Base-by-base conservation (phyloP, 2,888 invertebrate species). In the Agriopis leucophaearia region DNA sequence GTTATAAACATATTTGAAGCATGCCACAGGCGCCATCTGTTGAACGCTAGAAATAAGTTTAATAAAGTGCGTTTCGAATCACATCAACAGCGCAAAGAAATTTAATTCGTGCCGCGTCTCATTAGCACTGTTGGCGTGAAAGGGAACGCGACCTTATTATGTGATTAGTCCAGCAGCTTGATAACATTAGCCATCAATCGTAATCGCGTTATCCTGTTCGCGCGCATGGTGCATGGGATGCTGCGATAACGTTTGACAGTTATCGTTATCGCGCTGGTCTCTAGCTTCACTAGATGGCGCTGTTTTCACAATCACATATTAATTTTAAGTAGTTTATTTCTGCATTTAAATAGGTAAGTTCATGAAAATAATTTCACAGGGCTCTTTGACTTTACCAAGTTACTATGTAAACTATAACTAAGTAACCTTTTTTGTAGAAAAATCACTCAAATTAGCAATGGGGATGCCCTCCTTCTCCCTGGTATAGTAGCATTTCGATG, bases 1-100 rank as follows among this genome's bases (percentile, higher is more conserved):
- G 27, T 42, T 42, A 12, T 3, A 55, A 13, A 27, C 9, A 13
- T 27, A 16, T 12, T 10, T 55, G 18, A 44, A 27, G 18, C 8
- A n/a, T 42, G 44, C 27, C 44, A 12, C 9, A 7, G 42, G 44
- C 51, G 42, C 60, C 51, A 60, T 60, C 60, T 62, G 5, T 52
- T 38, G 47, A n/a, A 8, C 8, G 6, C n/a, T 64, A 44, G 45
- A 42, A 52, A 36, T 16, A 40, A n/a, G 13, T 35, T 57, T 58
- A 18, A 8, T 52, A 38, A 12, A 27, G 27, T 27, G 27, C 27
- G 27, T 27, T 27, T 2, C 27, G 27, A 27, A 27, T 27, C 27
- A 27, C 27, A 27, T 27, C 27, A 27, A 27, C 27, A 27, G 27
- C 27, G 27, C 27, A 27, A 27, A 27, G 1, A 27, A 27, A 27